These are phyloP conservation scores for Turritopsis rubra DNA, from an alignment of 30 jellyfish, hydroid and myxozoan genomes.

Conservation along the genomic window DNA sequence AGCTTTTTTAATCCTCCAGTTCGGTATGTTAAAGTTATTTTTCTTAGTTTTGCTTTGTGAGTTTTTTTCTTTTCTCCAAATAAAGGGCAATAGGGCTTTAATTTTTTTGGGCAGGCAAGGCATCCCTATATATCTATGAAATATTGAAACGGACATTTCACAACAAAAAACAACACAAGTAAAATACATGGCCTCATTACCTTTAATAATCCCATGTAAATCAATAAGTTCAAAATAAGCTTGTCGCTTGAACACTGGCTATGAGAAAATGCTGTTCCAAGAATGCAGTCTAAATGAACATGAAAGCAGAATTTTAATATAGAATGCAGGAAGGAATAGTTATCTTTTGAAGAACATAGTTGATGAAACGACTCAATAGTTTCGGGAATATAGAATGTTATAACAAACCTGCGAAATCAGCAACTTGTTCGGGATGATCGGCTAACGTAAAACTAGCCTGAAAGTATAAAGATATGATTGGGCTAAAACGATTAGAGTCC, in stretches of 20 bases:
- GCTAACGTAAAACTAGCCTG: conserved; percentile 5
- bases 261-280: conserved; percentile 33
- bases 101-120: too few species aligned
- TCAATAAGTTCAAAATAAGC: conserved; percentile 29
- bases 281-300: conserved; percentile 38
- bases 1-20: too few species aligned
- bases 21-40: too few species aligned
- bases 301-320: not conserved
- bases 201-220: conserved; percentile 60
- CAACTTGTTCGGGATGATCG: conserved; percentile 3
- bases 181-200: not conserved
- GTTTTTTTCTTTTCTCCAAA: too few species aligned
- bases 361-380: too few species aligned
- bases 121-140: too few species aligned
- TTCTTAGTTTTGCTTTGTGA: too few species aligned
- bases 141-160: too few species aligned
- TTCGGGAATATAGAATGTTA: too few species aligned
- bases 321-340: not conserved
- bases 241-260: conserved; percentile 19
- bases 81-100: too few species aligned
- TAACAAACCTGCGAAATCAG: conserved; percentile 25
- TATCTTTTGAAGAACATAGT: not conserved
- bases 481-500: too few species aligned
- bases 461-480: not conserved
- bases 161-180: too few species aligned